Evolutionary conservation across 2,113 vertebrate genomes (phyloP).

Genomic region (Ctenodactylus gundi): DNA sequence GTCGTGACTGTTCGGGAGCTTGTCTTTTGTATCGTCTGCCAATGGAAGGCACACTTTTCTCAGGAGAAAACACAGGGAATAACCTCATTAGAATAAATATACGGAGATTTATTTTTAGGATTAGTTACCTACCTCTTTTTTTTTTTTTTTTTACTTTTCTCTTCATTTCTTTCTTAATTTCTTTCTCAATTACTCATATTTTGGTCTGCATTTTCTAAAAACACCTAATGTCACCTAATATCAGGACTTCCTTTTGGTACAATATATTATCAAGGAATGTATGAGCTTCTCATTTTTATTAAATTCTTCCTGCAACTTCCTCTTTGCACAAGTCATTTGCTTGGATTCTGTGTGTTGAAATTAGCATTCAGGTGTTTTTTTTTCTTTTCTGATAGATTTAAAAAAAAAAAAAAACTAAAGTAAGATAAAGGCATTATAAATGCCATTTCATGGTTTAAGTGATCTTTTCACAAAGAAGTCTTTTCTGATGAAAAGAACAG

Average conservation of each 20-base stretch:
- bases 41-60: neutral
- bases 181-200: no score
- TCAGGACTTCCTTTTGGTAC: constrained; percentile 34
- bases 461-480: neutral
- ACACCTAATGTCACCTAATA: neutral
- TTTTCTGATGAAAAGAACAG: neutral
- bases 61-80: neutral
- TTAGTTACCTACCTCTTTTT: neutral
- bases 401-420: no score
- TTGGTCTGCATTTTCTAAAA: constrained; percentile 20
- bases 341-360: constrained; percentile 37
- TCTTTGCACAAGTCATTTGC: constrained; percentile 37
- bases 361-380: neutral
- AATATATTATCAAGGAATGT: constrained; percentile 21
- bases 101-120: neutral
- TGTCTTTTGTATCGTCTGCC: neutral
- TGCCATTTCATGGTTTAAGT: neutral
- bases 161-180: neutral
- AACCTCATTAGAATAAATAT: neutral
- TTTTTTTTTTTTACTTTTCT: neutral
- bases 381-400: no score
- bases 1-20: neutral
- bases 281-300: neutral
- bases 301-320: neutral
- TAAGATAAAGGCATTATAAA: neutral